Conservation (phyloP, 2,888 invertebrate species). For the Himalopsyche tibetana region DNA sequence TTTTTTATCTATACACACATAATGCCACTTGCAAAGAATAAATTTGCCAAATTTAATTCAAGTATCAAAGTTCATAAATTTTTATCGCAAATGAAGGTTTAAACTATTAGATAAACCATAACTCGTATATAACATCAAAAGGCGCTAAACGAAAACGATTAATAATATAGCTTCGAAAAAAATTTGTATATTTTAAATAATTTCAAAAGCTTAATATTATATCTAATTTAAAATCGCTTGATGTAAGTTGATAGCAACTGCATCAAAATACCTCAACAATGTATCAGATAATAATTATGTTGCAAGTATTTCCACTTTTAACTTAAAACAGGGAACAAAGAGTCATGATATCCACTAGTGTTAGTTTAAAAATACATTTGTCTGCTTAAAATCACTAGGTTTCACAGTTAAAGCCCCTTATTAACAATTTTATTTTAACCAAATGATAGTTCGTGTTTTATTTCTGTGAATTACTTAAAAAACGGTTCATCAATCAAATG, state of each 20-base stretch:
- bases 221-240: too few species aligned
- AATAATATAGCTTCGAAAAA: too few species aligned
- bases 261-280: neutral
- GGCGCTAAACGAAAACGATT: too few species aligned
- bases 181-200: too few species aligned
- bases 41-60: too few species aligned
- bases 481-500: neutral
- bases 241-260: neutral
- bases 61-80: too few species aligned
- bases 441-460: slow-evolving; percentile 41
- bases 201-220: too few species aligned
- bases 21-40: too few species aligned
- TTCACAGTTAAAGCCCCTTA: slow-evolving; percentile 11
- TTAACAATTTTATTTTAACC: slow-evolving; percentile 31
- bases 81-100: too few species aligned
- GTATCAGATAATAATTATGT: neutral
- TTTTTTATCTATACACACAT: too few species aligned
- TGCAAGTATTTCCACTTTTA: neutral
- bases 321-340: slow-evolving; percentile 12
- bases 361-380: slow-evolving; percentile 39
- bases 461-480: slow-evolving; percentile 26
- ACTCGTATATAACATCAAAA: too few species aligned
- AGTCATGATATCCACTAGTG: slow-evolving; percentile 14
- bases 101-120: too few species aligned
- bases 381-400: neutral